Evolutionary conservation across 2,888 invertebrate genomes (phyloP), one percentile per base, ranked within the genome.

Genomic region (Falcaria lacertinaria): DNA sequence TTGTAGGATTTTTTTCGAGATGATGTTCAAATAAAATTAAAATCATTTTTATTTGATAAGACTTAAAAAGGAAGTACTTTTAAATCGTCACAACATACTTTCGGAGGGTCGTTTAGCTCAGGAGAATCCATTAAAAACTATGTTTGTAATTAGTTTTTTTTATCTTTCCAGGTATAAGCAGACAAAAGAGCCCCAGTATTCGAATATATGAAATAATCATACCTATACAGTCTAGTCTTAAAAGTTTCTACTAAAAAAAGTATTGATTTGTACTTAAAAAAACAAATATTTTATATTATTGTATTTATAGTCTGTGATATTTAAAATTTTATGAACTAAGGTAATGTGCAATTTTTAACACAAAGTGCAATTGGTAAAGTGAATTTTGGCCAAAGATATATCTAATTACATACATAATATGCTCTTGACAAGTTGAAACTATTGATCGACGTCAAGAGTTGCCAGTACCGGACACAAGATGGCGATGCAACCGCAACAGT

Each of bases 401-500:
- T 53, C 60, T 25, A 28, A 28, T 11, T 11, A 28, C 7, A 49
- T 68, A 43, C 45, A 39, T 50, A 44, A 28, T 45, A 40, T 48
- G 39, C 13, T 39, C 34, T 47, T 57, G 60, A 63, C 63, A 60
- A 56, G 45, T 57, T 65, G 51, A 49, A 51, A 52, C 6, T 4
- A 19, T 43, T 47, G 39, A 48, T 56, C 44, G 53, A 46, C 42
- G 16, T 38, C 34, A 22, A 6, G 45, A 40, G 45, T 50, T 56
- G 51, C 42, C 39, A 45, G 52, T 45, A 49, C 50, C 13, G 41
- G 32, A 44, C 22, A 50, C 50, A 76, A 84, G 68, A 89, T 89
- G 90, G 86, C 90, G 72, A 43, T 84, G 25, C 83, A 90, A 2
- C 91, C 92, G 46, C 92, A 92, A 68, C 91, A 94, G 87, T 94